Evolutionary conservation across 2,797 vertebrate species (phyloP).

Genomic region (Hyperoplus lanceolatus): DNA sequence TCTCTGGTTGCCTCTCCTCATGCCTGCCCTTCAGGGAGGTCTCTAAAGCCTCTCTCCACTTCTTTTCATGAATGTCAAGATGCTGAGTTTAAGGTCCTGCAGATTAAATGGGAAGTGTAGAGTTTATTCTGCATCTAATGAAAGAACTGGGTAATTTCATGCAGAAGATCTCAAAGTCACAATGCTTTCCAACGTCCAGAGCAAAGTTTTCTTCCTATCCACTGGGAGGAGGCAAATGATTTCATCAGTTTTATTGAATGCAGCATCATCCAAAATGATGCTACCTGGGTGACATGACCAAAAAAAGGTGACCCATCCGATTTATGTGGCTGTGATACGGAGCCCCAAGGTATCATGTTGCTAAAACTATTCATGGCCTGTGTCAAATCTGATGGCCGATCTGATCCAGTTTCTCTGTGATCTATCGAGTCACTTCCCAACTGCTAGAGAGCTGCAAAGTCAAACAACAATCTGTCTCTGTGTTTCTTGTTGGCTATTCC

Average conservation of each 20-base stretch:
- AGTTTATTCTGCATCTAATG: conserved; percentile 83
- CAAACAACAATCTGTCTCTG: conserved; percentile 30
- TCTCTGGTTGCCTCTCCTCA: conserved; percentile 79
- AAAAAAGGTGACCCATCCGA: conserved; percentile 12
- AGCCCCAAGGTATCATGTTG: conserved; percentile 22
- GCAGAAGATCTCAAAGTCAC: conserved; percentile 74
- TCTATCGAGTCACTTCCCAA: conserved; percentile 30
- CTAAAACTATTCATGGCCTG: conserved; percentile 42
- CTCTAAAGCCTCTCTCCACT: conserved; percentile 81
- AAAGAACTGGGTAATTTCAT: conserved; percentile 84
- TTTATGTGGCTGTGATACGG: conserved; percentile 27
- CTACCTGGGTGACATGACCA: conserved; percentile 28
- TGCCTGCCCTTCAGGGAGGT: conserved; percentile 83
- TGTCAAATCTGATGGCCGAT: conserved; percentile 41
- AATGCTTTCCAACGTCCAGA: conserved; percentile 60
- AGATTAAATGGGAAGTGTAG: conserved; percentile 84
- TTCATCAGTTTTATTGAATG: conserved; percentile 52
- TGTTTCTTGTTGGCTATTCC: conserved; percentile 18
- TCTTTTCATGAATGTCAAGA: conserved; percentile 88
- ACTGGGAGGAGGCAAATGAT: conserved; percentile 37
- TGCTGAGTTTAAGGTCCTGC: conserved; percentile 83
- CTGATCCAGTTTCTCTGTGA: conserved; percentile 45
- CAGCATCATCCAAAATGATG: conserved; percentile 42
- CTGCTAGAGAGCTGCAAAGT: conserved; percentile 37
- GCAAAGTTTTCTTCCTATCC: conserved; percentile 39